Base-by-base conservation (phyloP, 2,888 invertebrate genomes). In the Teleiodes luculella region DNA sequence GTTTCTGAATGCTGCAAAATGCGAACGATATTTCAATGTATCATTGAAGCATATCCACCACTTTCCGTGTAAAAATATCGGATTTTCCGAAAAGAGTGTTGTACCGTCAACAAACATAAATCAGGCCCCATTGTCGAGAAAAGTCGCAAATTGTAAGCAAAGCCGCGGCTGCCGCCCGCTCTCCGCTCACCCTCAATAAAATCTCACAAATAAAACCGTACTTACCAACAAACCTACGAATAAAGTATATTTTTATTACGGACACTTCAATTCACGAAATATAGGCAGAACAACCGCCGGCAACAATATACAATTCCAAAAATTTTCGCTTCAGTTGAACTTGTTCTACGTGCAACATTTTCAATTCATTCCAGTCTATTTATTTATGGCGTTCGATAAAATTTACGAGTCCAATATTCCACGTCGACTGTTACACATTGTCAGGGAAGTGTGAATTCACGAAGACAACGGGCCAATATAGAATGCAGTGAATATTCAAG, bases 141-240 rank as follows among this genome's bases (percentile, higher is more conserved):
- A 78, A 74, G 71, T 75, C 74, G 68, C 74, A 76, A 77, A 75
- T 76, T 69, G 76, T 71, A 76, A 73, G 73, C 72, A 73, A 68
- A 72, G 66, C 67, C 45, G 24, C 52, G 52, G 50, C 33, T 33
- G 36, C 11, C 36, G 33, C 35, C 52, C 43, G 36, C 24, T 39
- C 53, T 49, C 48, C 33, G 36, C 41, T 50, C 41, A 41, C 47
- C 53, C 48, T 52, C 52, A 36, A 53, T 51, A 51, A 53, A 54
- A 47, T 35, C 53, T 48, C 53, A 37, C 55, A 48, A 58, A 58
- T 58, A 58, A 58, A 58, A 58, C 48, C 52, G 43, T 53, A 52
- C 52, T 52, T 24, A 39, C 18, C 13, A 35, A 28, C 41, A 31
- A 51, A 39, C 51, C 51, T 51, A 49, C 28, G 37, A 11, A 18